Evolutionary conservation across 2,888 invertebrate genomes (phyloP), one percentile per base, ranked within the genome.

Genomic region (Drosophila nr. perissopoda): DNA sequence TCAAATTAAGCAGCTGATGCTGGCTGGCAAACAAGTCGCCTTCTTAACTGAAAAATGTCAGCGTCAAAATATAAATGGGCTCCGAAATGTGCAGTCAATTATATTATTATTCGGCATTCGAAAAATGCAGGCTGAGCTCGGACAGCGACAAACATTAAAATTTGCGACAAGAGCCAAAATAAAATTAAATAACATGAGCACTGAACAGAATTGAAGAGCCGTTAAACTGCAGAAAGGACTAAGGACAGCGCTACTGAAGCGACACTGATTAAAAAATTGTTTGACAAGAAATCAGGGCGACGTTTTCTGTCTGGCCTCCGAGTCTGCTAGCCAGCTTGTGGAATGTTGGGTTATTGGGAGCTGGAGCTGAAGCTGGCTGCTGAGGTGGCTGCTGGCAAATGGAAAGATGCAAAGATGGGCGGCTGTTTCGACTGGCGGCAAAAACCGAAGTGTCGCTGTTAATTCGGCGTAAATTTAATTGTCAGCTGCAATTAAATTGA

Each of bases 221-320:
- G 57, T 31, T 18, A 21, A 13, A 40, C 29, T 54, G 34, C 34
- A 18, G 49, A 45, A 27, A 27, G 29, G n/a, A 62, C 49, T 52
- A 75, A 61, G 78, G 69, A 85, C 70, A 71, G 68, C 73, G 80
- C 76, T 57, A 72, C 77, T 90, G 89, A 87, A 87, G 89, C 90
- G 87, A 90, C 90, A 86, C 90, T 87, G 87, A 87, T 87, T 87
- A 87, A 87, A 86, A 87, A 90, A 87, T 88, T 90, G 87, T 83
- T 90, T 90, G 87, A 87, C 90, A 90, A 90, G 90, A 83, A 87
- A 87, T 87, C 87, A 88, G 80, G 76, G 81, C 78, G 72, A 86
- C 87, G 66, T 83, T 90, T 87, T 81, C 83, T 86, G 81, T 88
- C 87, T 82, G 65, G 57, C 69, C 42, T 48, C 64, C 42, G 66